Conservation (phyloP, 2,797 vertebrate species). For the Psittacula echo region DNA sequence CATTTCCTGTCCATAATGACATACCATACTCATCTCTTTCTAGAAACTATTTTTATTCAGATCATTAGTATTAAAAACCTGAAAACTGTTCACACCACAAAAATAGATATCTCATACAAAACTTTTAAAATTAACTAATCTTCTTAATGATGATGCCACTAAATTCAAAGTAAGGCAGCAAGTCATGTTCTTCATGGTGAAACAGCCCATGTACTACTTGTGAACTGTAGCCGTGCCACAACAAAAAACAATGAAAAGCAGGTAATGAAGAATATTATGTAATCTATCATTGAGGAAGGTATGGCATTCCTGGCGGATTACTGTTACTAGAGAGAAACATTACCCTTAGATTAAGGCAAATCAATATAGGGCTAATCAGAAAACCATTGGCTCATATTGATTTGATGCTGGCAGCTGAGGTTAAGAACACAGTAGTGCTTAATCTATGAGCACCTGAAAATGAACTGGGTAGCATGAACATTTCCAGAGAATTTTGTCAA, state of each 20-base stretch:
- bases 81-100: neutral
- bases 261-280: neutral
- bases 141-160: neutral
- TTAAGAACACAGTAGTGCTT: neutral
- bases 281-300: neutral
- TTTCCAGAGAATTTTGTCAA: neutral
- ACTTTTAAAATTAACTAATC: neutral
- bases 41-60: neutral
- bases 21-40: neutral
- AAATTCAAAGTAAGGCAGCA: neutral
- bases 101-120: neutral
- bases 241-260: neutral
- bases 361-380: conserved; percentile 16
- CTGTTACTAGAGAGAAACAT: neutral
- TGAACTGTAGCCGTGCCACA: neutral
- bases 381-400: conserved; percentile 1
- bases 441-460: neutral
- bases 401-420: neutral
- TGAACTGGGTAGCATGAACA: neutral
- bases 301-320: neutral
- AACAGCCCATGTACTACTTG: neutral
- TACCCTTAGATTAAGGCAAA: conserved; percentile 14
- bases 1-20: neutral
- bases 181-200: neutral
- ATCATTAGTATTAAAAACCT: neutral